Evolutionary conservation across 2,797 vertebrate species (phyloP).

Genomic region (Ptychobarbus kaznakovi): DNA sequence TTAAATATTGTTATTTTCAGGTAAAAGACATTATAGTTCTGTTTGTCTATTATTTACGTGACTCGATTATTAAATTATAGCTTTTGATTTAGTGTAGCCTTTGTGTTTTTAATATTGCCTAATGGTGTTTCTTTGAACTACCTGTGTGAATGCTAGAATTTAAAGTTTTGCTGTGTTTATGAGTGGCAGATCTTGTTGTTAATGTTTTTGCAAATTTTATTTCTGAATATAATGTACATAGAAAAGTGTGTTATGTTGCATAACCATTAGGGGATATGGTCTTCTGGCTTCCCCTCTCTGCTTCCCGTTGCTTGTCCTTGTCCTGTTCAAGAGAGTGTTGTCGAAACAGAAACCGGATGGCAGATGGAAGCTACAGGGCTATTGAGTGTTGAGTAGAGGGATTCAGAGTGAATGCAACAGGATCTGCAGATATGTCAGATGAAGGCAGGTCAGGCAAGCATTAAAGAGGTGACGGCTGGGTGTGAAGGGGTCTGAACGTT

Average conservation of each 20-base stretch:
- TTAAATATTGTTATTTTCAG: no score
- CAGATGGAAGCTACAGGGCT: constrained; percentile 8
- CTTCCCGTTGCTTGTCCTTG: background rate
- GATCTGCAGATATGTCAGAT: constrained; percentile 19
- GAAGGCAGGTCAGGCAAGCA: background rate
- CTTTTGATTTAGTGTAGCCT: no score
- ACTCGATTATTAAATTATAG: no score
- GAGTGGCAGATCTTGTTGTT: background rate
- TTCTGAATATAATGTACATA: background rate
- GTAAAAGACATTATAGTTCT: no score
- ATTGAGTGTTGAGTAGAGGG: constrained; percentile 9
- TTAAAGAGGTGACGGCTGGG: background rate
- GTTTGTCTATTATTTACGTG: no score
- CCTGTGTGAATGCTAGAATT: no score
- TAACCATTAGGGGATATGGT: no score
- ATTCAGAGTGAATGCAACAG: constrained; percentile 7
- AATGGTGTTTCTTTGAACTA: no score
- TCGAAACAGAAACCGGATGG: constrained; percentile 17
- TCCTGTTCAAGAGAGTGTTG: background rate
- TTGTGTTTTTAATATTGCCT: no score
- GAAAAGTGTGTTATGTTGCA: background rate
- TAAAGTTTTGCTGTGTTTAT: no score
- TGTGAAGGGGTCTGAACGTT: background rate
- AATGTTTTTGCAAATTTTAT: background rate
- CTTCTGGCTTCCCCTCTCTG: constrained; percentile 12